Base-by-base conservation (phyloP, 2,888 invertebrate species). In the Tolmerus cingulatus region DNA sequence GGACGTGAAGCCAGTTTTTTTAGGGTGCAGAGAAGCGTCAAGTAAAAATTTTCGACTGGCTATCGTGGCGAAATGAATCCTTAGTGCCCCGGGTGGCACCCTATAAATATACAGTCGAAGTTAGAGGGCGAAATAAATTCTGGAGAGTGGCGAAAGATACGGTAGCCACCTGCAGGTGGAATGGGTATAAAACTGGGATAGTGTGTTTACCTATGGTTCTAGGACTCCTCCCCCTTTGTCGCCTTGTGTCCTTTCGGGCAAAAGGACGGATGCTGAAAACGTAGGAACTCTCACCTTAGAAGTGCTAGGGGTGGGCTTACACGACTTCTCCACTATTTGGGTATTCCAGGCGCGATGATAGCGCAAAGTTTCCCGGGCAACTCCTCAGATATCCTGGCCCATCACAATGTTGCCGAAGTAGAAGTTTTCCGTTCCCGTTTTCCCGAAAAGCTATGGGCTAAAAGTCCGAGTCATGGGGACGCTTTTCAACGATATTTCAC, bases 111-210 rank as follows among this genome's bases (percentile, higher is more conserved):
- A 84, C 57, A 84, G 57, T 84, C 84, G 40, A 84, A 84, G 84
- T 84, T 84, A 84, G 84, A 84, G 84, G 84, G 84, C 84, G 84
- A 74, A 66, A 84, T 84, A 84, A 84, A 84, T 84, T 23, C 40
- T 66, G 23, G 23, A 57, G 37, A 84, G 84, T 84, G 84, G 84
- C 74, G 84, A 84, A 84, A 84, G 84, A 84, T 84, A 84, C 37
- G 84, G 84, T 37, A 34, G 37, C 30, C 40, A 14, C 27, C 66
- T 40, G 40, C 57, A 66, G 12, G 66, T 66, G 12, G 66, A 2
- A 66, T 0, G 19, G 27, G 27, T 0, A 27, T 19, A 66, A 40
- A 19, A 40, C 37, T 79, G 79, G 34, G 23, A 23, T 23, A 74
- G 23, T 84, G 43, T 84, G 74, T 84, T 84, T 84, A 84, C 84